Base-by-base conservation (phyloP, 2,113 vertebrate genomes). In the Odobenus rosmarus region DNA sequence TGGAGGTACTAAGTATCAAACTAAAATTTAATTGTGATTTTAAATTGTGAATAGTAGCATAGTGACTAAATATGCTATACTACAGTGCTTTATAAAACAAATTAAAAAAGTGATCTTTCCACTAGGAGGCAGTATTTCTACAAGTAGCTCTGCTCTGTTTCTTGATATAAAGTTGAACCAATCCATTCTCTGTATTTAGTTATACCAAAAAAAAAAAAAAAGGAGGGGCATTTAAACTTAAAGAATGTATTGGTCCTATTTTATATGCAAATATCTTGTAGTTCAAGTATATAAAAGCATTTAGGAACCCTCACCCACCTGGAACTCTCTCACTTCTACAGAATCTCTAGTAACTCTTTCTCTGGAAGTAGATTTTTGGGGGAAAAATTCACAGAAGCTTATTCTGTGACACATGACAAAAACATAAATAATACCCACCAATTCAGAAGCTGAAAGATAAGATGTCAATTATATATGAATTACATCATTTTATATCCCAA, bases 11-110 rank as follows among this genome's bases (percentile, higher is more conserved):
- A 23, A 71, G 80, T 90, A 93, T 61, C 49, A 94, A 92, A 88
- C n/a, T 76, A 61, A 94, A 96, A 33, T 49, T 89, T 57, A 97
- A 80, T 71, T 94, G 15, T 89, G 61, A 57, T 71, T 90, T 97
- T 76, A 91, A 79, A 91, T 88, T 64, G 24, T 69, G 23, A 69
- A 71, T 36, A 80, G 28, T 24, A 90, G 12, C 19, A 49, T 76
- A 87, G 61, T 87, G n/a, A 92, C 28, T 74, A 93, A 74, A 16
- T 83, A 49, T 59, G 21, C 28, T 82, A 2, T 86, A 89, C 31
- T 90, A 42, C 10, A 5, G 15, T 72, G 55, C 49, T 95, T 85
- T 86, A 33, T 62, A 87, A 95, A 95, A 33, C 64, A 95, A 67
- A 82, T 55, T 33, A 13, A 84, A 46, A 26, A 94, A 51, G 69